Base-by-base conservation (phyloP, 2,888 invertebrate genomes). In the Morinoia aosen region DNA sequence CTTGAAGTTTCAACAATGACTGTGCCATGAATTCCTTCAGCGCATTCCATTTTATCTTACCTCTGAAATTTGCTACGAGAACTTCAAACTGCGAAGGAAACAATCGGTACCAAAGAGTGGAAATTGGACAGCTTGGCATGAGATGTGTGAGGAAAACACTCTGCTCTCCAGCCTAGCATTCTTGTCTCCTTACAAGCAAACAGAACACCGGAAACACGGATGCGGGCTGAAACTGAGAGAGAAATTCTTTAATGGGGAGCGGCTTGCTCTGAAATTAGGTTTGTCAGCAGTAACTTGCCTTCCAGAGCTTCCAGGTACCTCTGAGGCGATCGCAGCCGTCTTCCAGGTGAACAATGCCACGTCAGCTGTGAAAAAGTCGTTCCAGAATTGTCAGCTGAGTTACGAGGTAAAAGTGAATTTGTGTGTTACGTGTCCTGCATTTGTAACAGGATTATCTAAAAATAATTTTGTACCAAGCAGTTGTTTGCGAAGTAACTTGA, bases 181-280 rank as follows among this genome's bases (percentile, higher is more conserved):
- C 76, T 33, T 76, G 76, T 76, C 19, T 33, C 2, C 33, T 76
- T 76, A 76, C 16, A 19, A 76, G 10, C 76, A 76, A 76, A 76
- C 19, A 16, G 33, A 0, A 33, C 19, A 16, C 33, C 76, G 33
- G 25, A 19, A 12, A 76, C 76, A 76, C 76, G 8, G 61, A 76
- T 76, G 25, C 76, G 2, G 25, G 25, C 76, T 12, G 76, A 25
- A 33, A 76, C 76, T 33, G 33, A 10, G 8, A 76, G 76, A 76
- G 76, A 76, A 76, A 76, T 76, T 76, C 48, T 90, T 90, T 90
- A 40, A 90, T 40, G 39, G 14, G 40, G 8, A 10, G 90, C 19
- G 90, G 40, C 33, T 90, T 90, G 40, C 90, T 90, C 90, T 14
- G 14, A 39, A 90, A 90, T 90, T 90, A 90, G 90, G 40, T 90